These are phyloP conservation scores for Scomber japonicus DNA, from an alignment of 2,113 vertebrate species.

Conservation along the genomic window DNA sequence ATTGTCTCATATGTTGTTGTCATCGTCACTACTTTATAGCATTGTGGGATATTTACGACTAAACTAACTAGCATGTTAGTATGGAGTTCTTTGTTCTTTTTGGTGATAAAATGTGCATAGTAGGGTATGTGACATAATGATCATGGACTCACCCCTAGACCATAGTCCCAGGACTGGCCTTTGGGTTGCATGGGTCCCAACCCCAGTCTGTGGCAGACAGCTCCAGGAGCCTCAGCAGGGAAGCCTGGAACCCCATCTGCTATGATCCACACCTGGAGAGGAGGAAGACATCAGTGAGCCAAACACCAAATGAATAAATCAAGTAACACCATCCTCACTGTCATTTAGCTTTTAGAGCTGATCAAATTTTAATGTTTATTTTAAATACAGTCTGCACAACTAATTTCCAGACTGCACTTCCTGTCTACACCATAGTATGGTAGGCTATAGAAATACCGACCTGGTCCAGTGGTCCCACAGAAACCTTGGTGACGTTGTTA, in stretches of 20 bases:
- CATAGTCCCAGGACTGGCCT: constrained; percentile 95
- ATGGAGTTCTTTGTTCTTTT: too few species aligned
- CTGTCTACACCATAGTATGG: neutral
- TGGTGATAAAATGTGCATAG: neutral
- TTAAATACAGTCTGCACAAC: neutral
- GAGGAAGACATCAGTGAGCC: neutral
- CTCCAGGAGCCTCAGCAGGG: constrained; percentile 89
- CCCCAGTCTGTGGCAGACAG: constrained; percentile 90
- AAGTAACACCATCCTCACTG: neutral
- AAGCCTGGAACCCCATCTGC: constrained; percentile 93
- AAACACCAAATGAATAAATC: neutral
- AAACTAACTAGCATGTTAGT: too few species aligned
- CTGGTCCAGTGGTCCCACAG: constrained; percentile 96
- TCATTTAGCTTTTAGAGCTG: neutral
- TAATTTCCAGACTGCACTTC: neutral
- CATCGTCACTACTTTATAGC: too few species aligned
- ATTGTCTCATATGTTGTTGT: too few species aligned
- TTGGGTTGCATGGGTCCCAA: constrained; percentile 92
- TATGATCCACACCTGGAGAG: constrained; percentile 94
- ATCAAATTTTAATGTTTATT: neutral
- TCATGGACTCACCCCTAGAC: constrained; percentile 91
- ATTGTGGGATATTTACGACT: too few species aligned
- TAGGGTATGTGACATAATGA: neutral
- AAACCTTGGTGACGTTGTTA: constrained; percentile 93
- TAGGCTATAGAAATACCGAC: constrained; percentile 73